These are phyloP conservation scores for Spicauda simplicius DNA, from an alignment of 2,888 invertebrate genomes.

Conservation along the genomic window DNA sequence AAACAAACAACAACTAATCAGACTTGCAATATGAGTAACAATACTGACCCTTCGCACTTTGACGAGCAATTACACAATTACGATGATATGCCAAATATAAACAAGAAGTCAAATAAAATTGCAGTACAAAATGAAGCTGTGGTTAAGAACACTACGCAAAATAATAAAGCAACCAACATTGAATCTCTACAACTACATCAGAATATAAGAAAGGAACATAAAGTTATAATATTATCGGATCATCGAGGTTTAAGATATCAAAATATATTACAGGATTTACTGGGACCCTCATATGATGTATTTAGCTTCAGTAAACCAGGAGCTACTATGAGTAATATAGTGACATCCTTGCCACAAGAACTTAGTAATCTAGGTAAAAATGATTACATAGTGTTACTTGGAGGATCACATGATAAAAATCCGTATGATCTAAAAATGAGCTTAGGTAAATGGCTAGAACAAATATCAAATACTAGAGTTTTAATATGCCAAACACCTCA, in stretches of 20 bases:
- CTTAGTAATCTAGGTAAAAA: neutral
- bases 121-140: too few relatives aligned
- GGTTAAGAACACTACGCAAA: too few relatives aligned
- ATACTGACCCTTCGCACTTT: too few relatives aligned
- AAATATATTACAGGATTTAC: neutral
- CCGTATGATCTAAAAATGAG: slow-evolving; percentile 7
- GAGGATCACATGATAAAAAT: slow-evolving; percentile 9
- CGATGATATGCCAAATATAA: too few relatives aligned
- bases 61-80: too few relatives aligned
- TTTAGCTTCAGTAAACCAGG: slow-evolving; percentile 16
- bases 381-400: slow-evolving; percentile 1
- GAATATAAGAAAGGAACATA: neutral
- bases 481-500: slow-evolving; percentile 3
- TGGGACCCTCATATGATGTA: neutral
- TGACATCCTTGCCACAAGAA: neutral
- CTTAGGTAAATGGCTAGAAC: neutral
- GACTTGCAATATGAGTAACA: too few relatives aligned
- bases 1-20: too few relatives aligned
- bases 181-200: too few relatives aligned
- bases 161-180: too few relatives aligned
- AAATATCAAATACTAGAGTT: neutral
- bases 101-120: too few relatives aligned
- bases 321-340: slow-evolving; percentile 5
- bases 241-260: neutral
- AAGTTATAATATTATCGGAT: slow-evolving; percentile 10